Conservation (phyloP, 1,140 invertebrate genomes). For the Centruroides sculpturatus region DNA sequence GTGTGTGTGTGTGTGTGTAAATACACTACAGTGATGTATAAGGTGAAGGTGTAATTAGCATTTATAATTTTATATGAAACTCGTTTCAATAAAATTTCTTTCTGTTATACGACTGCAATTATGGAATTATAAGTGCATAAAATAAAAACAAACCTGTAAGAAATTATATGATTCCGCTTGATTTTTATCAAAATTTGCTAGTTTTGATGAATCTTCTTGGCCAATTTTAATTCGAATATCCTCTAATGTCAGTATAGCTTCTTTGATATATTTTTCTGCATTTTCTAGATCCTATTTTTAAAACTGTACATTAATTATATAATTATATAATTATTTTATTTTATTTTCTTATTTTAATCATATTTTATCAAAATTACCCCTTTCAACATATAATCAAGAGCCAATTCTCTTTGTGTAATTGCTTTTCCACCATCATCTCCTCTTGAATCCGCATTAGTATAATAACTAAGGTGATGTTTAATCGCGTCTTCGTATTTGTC, state of each 20-base stretch:
- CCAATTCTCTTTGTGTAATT: conserved; percentile 3
- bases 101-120: too few relatives aligned
- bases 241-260: neutral
- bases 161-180: conserved; percentile 2
- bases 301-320: neutral
- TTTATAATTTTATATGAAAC: too few relatives aligned
- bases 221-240: neutral
- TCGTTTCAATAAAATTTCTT: too few relatives aligned
- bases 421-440: conserved; percentile 3
- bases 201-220: neutral
- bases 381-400: conserved; percentile 1
- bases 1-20: too few relatives aligned
- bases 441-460: neutral
- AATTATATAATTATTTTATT: neutral
- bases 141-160: neutral
- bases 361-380: neutral
- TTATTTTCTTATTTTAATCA: neutral
- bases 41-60: too few relatives aligned
- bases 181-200: conserved; percentile 5
- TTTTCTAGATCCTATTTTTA: neutral
- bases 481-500: neutral
- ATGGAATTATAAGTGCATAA: too few relatives aligned
- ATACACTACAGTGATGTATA: too few relatives aligned
- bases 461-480: neutral
- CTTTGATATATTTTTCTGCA: neutral